These are phyloP conservation scores for Pogonocherus hispidulus DNA, from an alignment of 2,888 invertebrate species.

Conservation along the genomic window DNA sequence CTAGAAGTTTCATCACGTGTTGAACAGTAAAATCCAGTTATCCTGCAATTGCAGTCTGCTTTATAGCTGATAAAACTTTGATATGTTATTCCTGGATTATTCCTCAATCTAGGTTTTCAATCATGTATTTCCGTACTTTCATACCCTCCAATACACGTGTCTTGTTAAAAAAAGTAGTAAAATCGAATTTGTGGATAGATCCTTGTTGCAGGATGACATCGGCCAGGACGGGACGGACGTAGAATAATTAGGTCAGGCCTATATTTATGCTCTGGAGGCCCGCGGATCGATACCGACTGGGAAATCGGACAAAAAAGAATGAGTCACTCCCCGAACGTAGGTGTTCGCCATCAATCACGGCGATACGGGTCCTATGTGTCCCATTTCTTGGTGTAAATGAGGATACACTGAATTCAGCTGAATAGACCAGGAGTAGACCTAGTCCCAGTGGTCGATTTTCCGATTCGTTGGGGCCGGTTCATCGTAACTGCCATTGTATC, in stretches of 20 bases:
- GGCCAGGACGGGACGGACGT: background rate
- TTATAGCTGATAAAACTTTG: no score
- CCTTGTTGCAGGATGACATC: background rate
- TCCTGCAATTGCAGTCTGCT: no score
- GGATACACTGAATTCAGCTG: slow-evolving; percentile 25
- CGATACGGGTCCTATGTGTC: slow-evolving; percentile 19
- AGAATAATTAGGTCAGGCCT: slow-evolving; percentile 20
- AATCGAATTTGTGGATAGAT: no score
- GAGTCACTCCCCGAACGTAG: slow-evolving; percentile 27
- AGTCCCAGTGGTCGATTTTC: background rate
- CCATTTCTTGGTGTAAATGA: slow-evolving; percentile 28
- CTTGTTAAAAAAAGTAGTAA: no score
- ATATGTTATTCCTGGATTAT: no score
- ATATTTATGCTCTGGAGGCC: slow-evolving; percentile 12
- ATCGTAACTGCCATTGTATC: background rate
- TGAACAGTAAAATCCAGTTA: no score
- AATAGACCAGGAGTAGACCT: slow-evolving; percentile 1
- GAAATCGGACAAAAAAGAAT: slow-evolving; percentile 29
- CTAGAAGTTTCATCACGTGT: no score
- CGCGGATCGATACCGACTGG: slow-evolving; percentile 22
- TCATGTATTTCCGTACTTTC: no score
- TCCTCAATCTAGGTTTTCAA: no score
- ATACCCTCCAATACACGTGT: no score
- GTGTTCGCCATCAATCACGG: slow-evolving; percentile 28
- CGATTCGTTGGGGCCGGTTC: background rate